phyloP scores from a whole-genome alignment of 2,113 vertebrate species.

The Pionites leucogaster region DNA sequence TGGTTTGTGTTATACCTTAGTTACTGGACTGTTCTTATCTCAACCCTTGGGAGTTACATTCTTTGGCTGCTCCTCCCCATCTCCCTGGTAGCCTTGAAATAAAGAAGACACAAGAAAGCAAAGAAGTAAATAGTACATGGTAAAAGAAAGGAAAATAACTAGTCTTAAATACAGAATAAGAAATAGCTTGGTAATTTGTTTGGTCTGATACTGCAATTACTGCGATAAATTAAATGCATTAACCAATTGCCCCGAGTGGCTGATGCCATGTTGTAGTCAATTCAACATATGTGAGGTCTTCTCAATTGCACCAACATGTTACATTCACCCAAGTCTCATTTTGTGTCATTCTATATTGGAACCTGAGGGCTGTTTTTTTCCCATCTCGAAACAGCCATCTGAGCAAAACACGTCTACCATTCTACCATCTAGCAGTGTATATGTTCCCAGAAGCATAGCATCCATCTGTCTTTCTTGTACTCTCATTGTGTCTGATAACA shows the following conservation, averaged over 20 bases:
- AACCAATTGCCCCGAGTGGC: conserved; percentile 26
- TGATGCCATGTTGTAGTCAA: conserved; percentile 6
- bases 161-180: not conserved
- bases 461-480: not conserved
- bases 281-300: conserved; percentile 52
- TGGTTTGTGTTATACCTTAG: too few relatives aligned
- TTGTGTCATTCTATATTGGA: conserved; percentile 23
- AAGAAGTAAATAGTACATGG: not conserved
- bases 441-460: not conserved
- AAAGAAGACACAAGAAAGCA: not conserved
- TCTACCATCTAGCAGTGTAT: not conserved
- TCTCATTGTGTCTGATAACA: not conserved
- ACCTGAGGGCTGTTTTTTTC: not conserved
- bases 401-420: not conserved
- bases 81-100: not conserved
- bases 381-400: not conserved
- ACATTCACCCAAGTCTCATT: not conserved
- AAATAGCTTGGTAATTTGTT: conserved; percentile 17
- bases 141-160: conserved; percentile 13
- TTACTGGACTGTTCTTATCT: too few relatives aligned
- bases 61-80: too few relatives aligned
- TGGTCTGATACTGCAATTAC: conserved; percentile 32
- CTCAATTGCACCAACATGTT: conserved; percentile 22
- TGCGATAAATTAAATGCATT: conserved; percentile 40
- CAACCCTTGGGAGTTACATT: too few relatives aligned